Evolutionary conservation across 1,140 invertebrate species (phyloP).

Genomic region (Coenobita brevimanus): DNA sequence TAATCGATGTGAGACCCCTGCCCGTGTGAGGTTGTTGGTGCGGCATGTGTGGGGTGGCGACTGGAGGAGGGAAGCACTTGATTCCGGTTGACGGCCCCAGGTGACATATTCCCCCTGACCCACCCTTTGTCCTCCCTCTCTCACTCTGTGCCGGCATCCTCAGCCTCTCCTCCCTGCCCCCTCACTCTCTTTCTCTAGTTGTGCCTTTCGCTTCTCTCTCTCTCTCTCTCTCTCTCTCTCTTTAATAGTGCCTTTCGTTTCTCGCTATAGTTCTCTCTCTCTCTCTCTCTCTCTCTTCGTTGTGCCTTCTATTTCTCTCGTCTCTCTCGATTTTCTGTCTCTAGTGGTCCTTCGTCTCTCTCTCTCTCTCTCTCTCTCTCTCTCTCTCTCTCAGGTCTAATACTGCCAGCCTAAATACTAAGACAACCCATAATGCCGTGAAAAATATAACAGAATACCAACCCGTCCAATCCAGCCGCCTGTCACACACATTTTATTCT

Average conservation of each 20-base stretch:
- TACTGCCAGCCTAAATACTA: not conserved
- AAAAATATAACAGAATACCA: not conserved
- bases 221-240: constrained; percentile 23
- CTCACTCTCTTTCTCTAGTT: constrained; percentile 30
- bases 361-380: not conserved
- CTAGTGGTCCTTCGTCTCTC: not conserved
- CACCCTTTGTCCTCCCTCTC: constrained; percentile 52
- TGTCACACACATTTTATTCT: too few relatives aligned
- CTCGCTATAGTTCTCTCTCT: not conserved
- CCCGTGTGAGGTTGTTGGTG: too few relatives aligned
- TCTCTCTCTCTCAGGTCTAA: not conserved
- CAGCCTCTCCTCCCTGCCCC: not conserved
- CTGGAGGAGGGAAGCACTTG: constrained; percentile 48
- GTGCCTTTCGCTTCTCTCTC: constrained; percentile 7
- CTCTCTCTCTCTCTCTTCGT: not conserved
- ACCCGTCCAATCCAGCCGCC: not conserved
- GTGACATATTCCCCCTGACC: constrained; percentile 64
- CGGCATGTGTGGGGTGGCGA: not conserved
- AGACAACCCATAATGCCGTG: not conserved
- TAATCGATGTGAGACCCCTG: too few relatives aligned
- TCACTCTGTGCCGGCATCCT: constrained; percentile 40
- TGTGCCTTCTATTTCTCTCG: not conserved
- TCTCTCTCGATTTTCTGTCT: not conserved
- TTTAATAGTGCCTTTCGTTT: not conserved
- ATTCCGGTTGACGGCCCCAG: constrained; percentile 56